These are phyloP conservation scores for Diplodus puntazzo DNA, from an alignment of 2,797 vertebrate species.

Conservation along the genomic window DNA sequence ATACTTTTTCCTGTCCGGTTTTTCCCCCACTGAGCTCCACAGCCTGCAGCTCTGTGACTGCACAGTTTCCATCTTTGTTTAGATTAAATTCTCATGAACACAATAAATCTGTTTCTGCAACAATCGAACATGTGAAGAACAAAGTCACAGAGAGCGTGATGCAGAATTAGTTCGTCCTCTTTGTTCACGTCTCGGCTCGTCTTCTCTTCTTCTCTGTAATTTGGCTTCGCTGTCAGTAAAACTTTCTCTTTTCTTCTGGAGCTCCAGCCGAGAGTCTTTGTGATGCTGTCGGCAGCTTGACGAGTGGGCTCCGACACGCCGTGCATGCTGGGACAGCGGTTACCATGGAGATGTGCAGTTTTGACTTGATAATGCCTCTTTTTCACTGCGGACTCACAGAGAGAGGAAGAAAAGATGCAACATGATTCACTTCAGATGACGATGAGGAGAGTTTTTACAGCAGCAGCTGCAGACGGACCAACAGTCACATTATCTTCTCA, in stretches of 20 bases:
- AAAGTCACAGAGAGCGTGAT: too few species aligned
- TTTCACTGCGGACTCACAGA: conserved; percentile 13
- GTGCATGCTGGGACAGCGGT: conserved; percentile 65
- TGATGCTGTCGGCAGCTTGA: conserved; percentile 55
- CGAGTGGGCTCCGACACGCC: conserved; percentile 43
- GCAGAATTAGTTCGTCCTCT: too few species aligned
- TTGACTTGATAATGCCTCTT: conserved; percentile 43
- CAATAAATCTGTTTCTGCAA: too few species aligned
- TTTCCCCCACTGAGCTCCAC: too few species aligned
- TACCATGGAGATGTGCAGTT: conserved; percentile 69
- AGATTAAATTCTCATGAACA: too few species aligned
- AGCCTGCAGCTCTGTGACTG: too few species aligned
- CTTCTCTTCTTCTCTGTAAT: conserved; percentile 4
- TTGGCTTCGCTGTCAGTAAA: conserved; percentile 3
- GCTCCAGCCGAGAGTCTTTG: conserved; percentile 53
- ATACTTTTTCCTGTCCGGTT: too few species aligned
- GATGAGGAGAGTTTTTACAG: too few species aligned
- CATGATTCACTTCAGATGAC: conserved; percentile 2
- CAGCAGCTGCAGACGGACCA: background rate
- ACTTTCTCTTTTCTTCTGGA: background rate
- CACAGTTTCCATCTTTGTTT: too few species aligned
- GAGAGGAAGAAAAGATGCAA: conserved; percentile 18
- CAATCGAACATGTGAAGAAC: too few species aligned
- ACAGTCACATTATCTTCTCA: too few species aligned
- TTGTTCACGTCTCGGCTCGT: conserved; percentile 1